Conservation (phyloP, 2,113 vertebrate species). For the Callipepla californica region DNA sequence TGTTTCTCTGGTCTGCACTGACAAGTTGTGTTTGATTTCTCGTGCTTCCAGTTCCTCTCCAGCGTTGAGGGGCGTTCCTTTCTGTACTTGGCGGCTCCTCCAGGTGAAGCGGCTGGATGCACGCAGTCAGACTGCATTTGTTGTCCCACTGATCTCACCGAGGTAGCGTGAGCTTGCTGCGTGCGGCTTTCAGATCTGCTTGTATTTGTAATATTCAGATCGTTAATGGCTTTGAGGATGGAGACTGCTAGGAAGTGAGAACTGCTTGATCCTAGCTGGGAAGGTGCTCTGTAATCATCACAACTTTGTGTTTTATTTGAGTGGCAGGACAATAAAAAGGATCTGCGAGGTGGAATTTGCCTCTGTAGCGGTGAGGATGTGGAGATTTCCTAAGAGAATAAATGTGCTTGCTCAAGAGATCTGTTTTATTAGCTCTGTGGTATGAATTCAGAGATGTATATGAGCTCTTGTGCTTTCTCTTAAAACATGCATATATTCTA, state of each 20-base stretch:
- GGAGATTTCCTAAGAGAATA: slow-evolving; percentile 37
- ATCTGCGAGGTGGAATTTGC: slow-evolving; percentile 32
- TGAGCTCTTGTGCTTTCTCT: slow-evolving; percentile 3
- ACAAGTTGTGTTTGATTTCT: background rate
- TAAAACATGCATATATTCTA: background rate
- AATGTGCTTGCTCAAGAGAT: slow-evolving; percentile 32
- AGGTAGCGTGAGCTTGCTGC: background rate
- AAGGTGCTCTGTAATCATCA: slow-evolving; percentile 6
- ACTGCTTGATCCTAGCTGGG: slow-evolving; percentile 9
- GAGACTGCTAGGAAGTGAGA: background rate
- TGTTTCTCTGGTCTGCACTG: background rate
- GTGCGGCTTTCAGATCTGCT: background rate
- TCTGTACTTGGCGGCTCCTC: background rate
- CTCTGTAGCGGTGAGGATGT: background rate
- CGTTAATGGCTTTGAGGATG: background rate
- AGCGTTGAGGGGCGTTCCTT: background rate
- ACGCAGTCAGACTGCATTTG: background rate
- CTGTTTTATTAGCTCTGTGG: slow-evolving; percentile 12
- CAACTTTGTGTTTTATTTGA: slow-evolving; percentile 43
- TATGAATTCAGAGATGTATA: slow-evolving; percentile 9
- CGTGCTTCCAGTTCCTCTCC: background rate
- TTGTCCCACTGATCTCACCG: background rate
- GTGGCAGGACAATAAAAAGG: background rate
- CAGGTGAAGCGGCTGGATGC: background rate
- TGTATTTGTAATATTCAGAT: background rate